Conservation (phyloP, 2,113 vertebrate genomes). For the Rhombomys opimus region DNA sequence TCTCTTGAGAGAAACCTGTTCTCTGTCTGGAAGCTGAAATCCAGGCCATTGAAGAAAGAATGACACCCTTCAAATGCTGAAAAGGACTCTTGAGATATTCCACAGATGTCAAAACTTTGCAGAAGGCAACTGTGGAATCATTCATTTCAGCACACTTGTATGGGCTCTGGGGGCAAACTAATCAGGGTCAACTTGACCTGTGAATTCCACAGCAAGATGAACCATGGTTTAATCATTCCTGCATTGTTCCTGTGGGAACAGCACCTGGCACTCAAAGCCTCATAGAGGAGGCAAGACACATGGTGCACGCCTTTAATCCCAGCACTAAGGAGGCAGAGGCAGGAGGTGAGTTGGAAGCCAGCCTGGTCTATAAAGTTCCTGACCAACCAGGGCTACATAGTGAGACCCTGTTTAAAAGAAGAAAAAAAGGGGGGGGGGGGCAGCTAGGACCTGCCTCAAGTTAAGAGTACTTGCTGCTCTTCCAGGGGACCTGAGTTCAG, state of each 20-base stretch:
- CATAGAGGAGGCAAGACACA: too few relatives aligned
- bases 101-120: neutral
- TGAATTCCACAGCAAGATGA: neutral
- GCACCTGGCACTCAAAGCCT: neutral
- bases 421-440: neutral
- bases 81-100: neutral
- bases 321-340: neutral
- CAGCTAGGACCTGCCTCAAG: neutral
- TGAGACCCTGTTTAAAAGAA: neutral
- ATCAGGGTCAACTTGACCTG: neutral
- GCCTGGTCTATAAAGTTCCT: neutral
- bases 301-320: neutral
- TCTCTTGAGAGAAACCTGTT: too few relatives aligned
- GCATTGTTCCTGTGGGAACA: neutral
- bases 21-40: too few relatives aligned
- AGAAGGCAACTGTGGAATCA: neutral
- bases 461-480: neutral
- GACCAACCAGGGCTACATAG: neutral
- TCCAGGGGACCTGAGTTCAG: neutral
- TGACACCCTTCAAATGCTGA: slow-evolving; percentile 3
- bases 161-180: neutral
- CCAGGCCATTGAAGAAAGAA: neutral
- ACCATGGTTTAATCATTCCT: neutral
- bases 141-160: neutral
- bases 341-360: neutral